phyloP scores from a whole-genome alignment of 2,888 invertebrate genomes.

The Diaprepes abbreviatus region DNA sequence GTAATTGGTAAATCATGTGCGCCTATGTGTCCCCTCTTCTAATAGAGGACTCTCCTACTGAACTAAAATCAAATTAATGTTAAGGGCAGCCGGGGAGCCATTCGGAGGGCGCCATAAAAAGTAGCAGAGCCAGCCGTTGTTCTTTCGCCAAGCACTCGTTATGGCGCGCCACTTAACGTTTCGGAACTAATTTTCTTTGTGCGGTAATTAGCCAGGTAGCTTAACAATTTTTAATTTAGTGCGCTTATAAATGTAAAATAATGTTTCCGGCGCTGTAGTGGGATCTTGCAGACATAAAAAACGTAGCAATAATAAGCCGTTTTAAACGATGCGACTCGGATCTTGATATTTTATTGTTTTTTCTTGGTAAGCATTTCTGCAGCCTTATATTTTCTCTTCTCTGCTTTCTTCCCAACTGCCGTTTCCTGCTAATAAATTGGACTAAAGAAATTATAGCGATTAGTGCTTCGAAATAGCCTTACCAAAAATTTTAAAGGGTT shows the following conservation, averaged over 20 bases:
- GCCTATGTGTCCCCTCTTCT: not conserved
- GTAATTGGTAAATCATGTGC: not conserved
- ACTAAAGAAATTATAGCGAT: too few species aligned
- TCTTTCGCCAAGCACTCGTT: constrained; percentile 48
- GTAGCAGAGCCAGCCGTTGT: constrained; percentile 52
- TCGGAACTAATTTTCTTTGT: constrained; percentile 64
- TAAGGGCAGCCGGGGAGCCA: constrained; percentile 61
- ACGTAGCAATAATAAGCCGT: constrained; percentile 30
- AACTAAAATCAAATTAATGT: constrained; percentile 50
- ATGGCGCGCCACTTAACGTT: constrained; percentile 60
- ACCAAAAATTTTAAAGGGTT: too few species aligned
- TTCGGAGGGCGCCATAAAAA: constrained; percentile 61
- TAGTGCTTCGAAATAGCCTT: too few species aligned
- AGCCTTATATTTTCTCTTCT: not conserved
- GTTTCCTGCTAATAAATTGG: too few species aligned
- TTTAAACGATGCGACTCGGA: not conserved
- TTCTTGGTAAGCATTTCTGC: not conserved
- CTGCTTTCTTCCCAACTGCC: too few species aligned
- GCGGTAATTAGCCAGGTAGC: constrained; percentile 61
- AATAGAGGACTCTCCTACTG: not conserved
- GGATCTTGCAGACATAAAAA: constrained; percentile 25
- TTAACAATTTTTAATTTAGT: constrained; percentile 55
- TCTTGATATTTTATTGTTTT: not conserved
- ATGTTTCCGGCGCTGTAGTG: constrained; percentile 48
- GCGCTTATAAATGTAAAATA: constrained; percentile 51